Conservation (phyloP, 2,113 vertebrate genomes). For the Ophthalmolycus amberensis region DNA sequence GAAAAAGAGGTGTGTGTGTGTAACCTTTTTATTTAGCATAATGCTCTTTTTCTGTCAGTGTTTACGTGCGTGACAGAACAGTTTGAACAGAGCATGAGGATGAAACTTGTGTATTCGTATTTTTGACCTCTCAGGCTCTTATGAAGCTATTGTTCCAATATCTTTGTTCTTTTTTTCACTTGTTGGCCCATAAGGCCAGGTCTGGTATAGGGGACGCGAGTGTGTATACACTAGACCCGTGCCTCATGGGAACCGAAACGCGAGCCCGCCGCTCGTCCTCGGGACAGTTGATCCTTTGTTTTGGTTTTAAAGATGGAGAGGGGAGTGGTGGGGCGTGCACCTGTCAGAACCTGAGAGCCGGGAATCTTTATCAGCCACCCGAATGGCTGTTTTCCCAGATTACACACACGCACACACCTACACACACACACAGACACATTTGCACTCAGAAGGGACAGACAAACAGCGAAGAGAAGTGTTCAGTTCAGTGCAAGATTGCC, state of each 20-base stretch:
- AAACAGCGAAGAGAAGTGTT: slow-evolving; percentile 1
- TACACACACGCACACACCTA: slow-evolving; percentile 28
- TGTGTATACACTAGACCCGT: slow-evolving; percentile 44
- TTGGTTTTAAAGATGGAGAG: slow-evolving; percentile 51
- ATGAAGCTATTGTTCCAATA: background rate
- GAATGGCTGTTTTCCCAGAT: slow-evolving; percentile 54
- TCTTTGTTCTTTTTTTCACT: background rate
- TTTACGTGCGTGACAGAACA: background rate
- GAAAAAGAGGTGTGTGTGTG: slow-evolving; percentile 33
- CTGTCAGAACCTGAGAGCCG: slow-evolving; percentile 63
- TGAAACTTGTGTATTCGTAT: background rate
- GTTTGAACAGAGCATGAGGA: background rate
- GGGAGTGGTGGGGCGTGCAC: slow-evolving; percentile 51
- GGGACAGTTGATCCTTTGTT: slow-evolving; percentile 78
- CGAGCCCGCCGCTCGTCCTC: slow-evolving; percentile 47
- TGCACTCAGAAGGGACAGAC: background rate
- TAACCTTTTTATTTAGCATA: slow-evolving; percentile 10
- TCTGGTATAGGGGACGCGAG: slow-evolving; percentile 19
- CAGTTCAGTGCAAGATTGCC: background rate
- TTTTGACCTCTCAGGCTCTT: background rate
- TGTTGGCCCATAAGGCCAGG: background rate
- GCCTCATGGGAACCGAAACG: slow-evolving; percentile 73
- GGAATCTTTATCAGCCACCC: slow-evolving; percentile 53
- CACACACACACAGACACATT: too few species aligned
- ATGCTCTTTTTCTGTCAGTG: background rate